Percentiles rank a stretch among this genome's conserved stretches.
Conservation (phyloP, 1,140 invertebrate genomes). For the Luehdorfia chinensis region DNA sequence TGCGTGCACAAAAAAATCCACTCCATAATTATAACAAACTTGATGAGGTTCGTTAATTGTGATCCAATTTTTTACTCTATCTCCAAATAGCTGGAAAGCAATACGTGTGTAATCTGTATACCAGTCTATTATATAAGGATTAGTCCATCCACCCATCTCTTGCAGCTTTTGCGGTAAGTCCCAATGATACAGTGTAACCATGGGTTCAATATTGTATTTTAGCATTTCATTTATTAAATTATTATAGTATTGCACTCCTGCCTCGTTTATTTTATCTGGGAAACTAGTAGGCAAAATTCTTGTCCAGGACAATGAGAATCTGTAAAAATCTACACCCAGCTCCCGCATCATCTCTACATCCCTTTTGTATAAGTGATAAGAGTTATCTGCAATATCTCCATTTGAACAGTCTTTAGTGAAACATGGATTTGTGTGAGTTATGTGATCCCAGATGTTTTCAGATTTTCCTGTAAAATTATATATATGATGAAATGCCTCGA, state of each 20-base stretch:
- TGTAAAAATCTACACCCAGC: conserved; percentile 77
- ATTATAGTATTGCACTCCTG: conserved; percentile 81
- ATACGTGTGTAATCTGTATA: conserved; percentile 80
- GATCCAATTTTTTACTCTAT: conserved; percentile 83
- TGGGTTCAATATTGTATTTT: conserved; percentile 73
- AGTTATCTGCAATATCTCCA: conserved; percentile 67
- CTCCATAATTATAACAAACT: conserved; percentile 79
- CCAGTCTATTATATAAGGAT: conserved; percentile 79
- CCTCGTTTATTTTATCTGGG: conserved; percentile 75
- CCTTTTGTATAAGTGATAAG: conserved; percentile 62
- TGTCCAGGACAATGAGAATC: conserved; percentile 83
- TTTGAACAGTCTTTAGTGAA: conserved; percentile 76
- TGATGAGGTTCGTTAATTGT: conserved; percentile 84
- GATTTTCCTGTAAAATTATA: conserved; percentile 74
- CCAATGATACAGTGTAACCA: conserved; percentile 83
- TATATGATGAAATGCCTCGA: too few species aligned
- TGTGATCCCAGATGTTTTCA: conserved; percentile 79
- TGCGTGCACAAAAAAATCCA: conserved; percentile 67
- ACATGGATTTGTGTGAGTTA: conserved; percentile 68
- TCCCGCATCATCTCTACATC: conserved; percentile 77
- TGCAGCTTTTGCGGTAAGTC: conserved; percentile 80
- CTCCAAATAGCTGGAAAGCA: conserved; percentile 79
- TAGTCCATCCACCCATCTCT: conserved; percentile 81
- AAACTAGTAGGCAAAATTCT: conserved; percentile 80
- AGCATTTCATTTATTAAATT: conserved; percentile 79